Evolutionary conservation across 2,113 vertebrate species (phyloP), one percentile per base, ranked within the genome.

Genomic region (Takifugu bimaculatus): DNA sequence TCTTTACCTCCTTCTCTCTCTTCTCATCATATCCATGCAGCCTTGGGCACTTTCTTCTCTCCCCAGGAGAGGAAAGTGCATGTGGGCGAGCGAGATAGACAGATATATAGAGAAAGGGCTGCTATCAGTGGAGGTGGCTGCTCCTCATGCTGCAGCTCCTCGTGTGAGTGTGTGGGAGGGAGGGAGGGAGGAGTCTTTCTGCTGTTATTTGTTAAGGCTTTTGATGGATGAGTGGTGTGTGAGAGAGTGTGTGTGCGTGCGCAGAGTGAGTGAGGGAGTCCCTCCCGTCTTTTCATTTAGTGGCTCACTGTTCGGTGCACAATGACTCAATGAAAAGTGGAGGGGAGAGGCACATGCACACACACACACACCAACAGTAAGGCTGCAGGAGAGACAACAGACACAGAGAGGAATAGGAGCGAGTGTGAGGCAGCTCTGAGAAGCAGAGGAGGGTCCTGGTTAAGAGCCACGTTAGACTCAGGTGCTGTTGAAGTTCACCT

Each of bases 191-290:
- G 90, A 90, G 91, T 84, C 88, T 85, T 74, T 77, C 77, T 79
- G 80, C 81, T 80, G 85, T 88, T 89, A 78, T 91, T 90, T 88
- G 88, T 81, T 91, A 89, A 89, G 89, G 84, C 81, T 86, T 87
- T 90, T 92, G 93, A 92, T 91, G 90, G 92, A 92, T 92, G 91
- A 91, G 88, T 87, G 87, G 89, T 84, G 69, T 73, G 76, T 76
- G 75, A 74, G 59, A 60, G 76, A 79, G 74, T 70, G 60, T 50
- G 54, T 50, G 62, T 50, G 51, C 11, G 47, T 27, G 47, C 42
- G 69, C 60, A 74, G 69, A 77, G 80, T 43, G 68, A 74, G 80
- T 20, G 79, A 85, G 86, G 70, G 84, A 80, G 71, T 74, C 80
- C 81, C 81, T 81, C 80, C 70, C 45, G 13, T 52, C 13, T 62